Evolutionary conservation across 2,888 invertebrate species (phyloP).

Genomic region (Rhagophthalmus giganteus): DNA sequence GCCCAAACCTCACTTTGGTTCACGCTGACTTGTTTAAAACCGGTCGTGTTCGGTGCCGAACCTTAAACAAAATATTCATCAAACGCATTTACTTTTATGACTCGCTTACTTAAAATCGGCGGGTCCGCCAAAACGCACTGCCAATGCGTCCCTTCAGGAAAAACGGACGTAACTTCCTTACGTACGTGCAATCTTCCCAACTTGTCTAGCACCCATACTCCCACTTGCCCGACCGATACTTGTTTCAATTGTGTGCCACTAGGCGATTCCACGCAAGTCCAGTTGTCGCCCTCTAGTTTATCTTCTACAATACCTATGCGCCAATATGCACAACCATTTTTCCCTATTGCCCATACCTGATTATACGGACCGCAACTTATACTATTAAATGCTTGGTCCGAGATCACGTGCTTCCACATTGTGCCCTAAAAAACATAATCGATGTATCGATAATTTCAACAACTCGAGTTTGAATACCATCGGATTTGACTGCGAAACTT

Average conservation of each 20-base stretch:
- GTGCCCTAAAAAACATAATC: constrained; percentile 63
- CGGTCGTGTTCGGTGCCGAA: constrained; percentile 51
- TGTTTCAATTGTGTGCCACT: constrained; percentile 69
- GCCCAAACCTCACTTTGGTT: constrained; percentile 76
- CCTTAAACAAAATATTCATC: constrained; percentile 35
- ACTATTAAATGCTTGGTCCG: constrained; percentile 77
- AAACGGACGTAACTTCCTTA: constrained; percentile 72
- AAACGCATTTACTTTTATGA: background rate
- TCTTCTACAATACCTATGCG: constrained; percentile 72
- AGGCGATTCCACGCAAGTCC: constrained; percentile 80
- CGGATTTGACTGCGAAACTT: constrained; percentile 73
- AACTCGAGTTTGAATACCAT: no score
- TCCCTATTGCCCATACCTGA: constrained; percentile 83
- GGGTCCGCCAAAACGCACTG: constrained; percentile 66
- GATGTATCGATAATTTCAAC: no score
- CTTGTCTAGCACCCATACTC: constrained; percentile 81
- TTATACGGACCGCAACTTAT: constrained; percentile 71
- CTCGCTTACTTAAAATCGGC: constrained; percentile 57
- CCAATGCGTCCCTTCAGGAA: constrained; percentile 86
- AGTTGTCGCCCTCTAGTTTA: constrained; percentile 67
- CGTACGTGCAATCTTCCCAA: constrained; percentile 75
- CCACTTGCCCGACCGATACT: constrained; percentile 70
- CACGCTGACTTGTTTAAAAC: constrained; percentile 74
- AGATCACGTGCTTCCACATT: constrained; percentile 79
- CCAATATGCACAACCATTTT: constrained; percentile 83